Evolutionary conservation across 2,113 vertebrate species (phyloP).

Genomic region (Mastomys coucha): DNA sequence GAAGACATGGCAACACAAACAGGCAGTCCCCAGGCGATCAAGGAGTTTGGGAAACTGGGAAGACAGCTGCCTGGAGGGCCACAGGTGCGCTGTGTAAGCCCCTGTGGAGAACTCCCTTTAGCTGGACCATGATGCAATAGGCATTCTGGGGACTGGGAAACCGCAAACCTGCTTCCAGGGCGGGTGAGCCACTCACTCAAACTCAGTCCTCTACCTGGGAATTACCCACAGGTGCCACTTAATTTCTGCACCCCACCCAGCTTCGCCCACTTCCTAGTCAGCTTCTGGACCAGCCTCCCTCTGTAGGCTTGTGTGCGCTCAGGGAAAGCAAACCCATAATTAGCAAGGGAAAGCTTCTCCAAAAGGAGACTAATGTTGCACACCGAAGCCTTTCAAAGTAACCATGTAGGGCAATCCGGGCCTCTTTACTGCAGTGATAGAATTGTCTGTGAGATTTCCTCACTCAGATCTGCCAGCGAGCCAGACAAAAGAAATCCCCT

Average conservation of each 20-base stretch:
- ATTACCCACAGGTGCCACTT: not conserved
- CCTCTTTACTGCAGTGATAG: not conserved
- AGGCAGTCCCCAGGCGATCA: not conserved
- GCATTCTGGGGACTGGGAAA: not conserved
- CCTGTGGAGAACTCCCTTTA: not conserved
- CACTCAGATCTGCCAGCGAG: not conserved
- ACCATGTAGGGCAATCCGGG: not conserved
- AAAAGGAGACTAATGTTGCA: not conserved
- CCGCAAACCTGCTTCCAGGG: not conserved
- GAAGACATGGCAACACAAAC: not conserved
- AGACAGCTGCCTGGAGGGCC: not conserved
- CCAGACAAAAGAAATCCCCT: constrained; percentile 17
- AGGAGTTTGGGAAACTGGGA: not conserved
- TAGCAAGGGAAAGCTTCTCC: constrained; percentile 55
- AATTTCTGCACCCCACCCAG: not conserved
- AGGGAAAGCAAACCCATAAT: constrained; percentile 57
- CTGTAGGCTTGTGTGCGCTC: constrained; percentile 16
- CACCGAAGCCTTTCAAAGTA: constrained; percentile 22
- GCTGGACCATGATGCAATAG: not conserved
- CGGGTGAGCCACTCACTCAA: not conserved
- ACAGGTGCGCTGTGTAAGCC: fast-evolving
- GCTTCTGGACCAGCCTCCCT: constrained; percentile 21
- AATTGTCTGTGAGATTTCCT: not conserved
- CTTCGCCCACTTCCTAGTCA: constrained; percentile 31
- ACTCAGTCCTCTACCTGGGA: not conserved